Conservation (phyloP, 2,113 vertebrate genomes). For the Steatornis caripensis region DNA sequence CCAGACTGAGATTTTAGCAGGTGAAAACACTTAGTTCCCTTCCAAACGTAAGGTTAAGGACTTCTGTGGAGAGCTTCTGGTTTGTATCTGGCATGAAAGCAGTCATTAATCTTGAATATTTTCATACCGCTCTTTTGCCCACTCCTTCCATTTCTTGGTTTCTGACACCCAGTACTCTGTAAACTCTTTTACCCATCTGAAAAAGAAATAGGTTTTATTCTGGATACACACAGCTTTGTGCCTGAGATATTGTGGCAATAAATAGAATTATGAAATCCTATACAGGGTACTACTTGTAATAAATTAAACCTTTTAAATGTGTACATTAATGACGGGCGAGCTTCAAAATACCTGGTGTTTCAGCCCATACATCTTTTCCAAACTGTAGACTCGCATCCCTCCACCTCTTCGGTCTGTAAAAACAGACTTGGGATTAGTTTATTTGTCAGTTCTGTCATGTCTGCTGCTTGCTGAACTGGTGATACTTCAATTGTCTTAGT, state of each 20-base stretch:
- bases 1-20: slow-evolving; percentile 40
- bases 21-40: slow-evolving; percentile 60
- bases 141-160: not conserved
- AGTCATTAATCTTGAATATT: slow-evolving; percentile 56
- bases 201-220: not conserved
- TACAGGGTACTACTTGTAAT: not conserved
- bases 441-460: not conserved
- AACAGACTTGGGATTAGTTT: not conserved
- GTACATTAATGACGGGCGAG: fast-evolving
- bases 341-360: not conserved
- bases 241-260: not conserved
- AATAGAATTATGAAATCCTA: not conserved
- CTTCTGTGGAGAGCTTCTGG: slow-evolving; percentile 58
- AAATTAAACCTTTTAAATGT: not conserved
- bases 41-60: slow-evolving; percentile 45
- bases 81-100: slow-evolving; percentile 55
- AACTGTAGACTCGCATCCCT: not conserved
- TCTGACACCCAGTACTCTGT: not conserved
- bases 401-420: not conserved
- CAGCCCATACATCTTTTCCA: not conserved
- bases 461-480: not conserved
- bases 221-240: not conserved
- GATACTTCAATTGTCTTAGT: not conserved
- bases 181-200: not conserved
- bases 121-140: not conserved